Evolutionary conservation across 2,797 vertebrate genomes (phyloP).

Genomic region (Siniperca scherzeri): DNA sequence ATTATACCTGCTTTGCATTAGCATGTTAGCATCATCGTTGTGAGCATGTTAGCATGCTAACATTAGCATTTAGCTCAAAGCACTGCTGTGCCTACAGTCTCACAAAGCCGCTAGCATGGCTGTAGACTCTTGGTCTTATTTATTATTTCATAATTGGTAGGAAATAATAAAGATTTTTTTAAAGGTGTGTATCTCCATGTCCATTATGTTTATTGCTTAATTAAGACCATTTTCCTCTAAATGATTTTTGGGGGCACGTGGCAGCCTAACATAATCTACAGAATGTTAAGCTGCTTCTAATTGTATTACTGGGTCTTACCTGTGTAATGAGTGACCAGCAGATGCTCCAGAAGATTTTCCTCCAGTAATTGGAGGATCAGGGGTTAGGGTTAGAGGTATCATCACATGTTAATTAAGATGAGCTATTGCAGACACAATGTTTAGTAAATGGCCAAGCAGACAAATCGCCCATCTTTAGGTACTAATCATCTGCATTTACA

Average conservation of each 20-base stretch:
- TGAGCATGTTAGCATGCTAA: neutral
- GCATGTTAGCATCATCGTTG: neutral
- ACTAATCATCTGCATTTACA: slow-evolving; percentile 62
- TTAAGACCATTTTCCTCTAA: slow-evolving; percentile 20
- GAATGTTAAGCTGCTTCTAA: slow-evolving; percentile 62
- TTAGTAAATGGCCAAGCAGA: slow-evolving; percentile 60
- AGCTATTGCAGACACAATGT: slow-evolving; percentile 66
- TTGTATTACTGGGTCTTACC: slow-evolving; percentile 63
- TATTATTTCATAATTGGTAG: neutral
- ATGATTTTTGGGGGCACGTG: neutral
- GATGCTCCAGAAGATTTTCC: slow-evolving; percentile 72
- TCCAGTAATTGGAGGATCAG: slow-evolving; percentile 75
- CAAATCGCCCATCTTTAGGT: slow-evolving; percentile 53
- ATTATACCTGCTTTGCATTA: neutral
- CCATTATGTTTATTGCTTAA: neutral
- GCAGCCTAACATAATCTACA: slow-evolving; percentile 30
- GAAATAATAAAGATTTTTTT: neutral
- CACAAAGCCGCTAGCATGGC: neutral
- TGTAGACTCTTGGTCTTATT: neutral
- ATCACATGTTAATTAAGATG: slow-evolving; percentile 81
- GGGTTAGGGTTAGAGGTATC: slow-evolving; percentile 44
- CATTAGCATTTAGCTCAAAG: neutral
- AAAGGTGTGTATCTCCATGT: neutral
- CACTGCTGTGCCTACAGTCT: neutral
- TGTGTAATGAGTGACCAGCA: slow-evolving; percentile 63